Evolutionary conservation across 2,113 vertebrate genomes (phyloP), one percentile per base, ranked within the genome.

Genomic region (Rana temporaria): DNA sequence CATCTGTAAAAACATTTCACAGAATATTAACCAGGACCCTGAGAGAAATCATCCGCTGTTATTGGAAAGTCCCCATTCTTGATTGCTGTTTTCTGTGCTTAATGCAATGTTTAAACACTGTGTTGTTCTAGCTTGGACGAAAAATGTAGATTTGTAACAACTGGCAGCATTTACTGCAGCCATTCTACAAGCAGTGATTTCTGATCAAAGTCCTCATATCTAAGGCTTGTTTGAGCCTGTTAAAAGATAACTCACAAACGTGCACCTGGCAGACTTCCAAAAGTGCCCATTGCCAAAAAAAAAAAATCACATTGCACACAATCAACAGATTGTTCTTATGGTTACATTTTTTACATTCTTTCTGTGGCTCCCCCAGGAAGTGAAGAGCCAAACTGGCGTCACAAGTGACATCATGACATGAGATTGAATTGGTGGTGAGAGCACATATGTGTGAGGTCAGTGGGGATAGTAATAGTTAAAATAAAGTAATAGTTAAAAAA

Each of bases 201-300:
- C 34, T 62, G 73, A 79, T 74, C 60, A 66, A 83, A 63, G 63
- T 48, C 66, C 19, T 14, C 18, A n/a, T 62, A 72, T 73, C 30
- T 55, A 17, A 0, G 12, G 18, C 32, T 82, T n/a, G 4, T 79
- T 59, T 71, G 12, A n/a, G 26, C 79, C 4, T 4, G 59, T 78
- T 78, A 11, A 18, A 57, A 74, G 69, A 65, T 74, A 82, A 73
- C 79, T 81, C 42, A 20, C 70, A 82, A 79, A 56, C 62, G 60
- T 73, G 70, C 79, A 73, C 48, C 79, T 82, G 79, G 79, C 79
- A 74, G 48, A 2, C 69, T 17, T 82, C 70, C 79, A 82, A 48
- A 64, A 66, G 70, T 73, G 62, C 79, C 70, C 38, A 57, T 32
- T 70, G 62, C 79, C 79, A 82, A 42, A 73, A 55, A 75, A 73